phyloP scores from a whole-genome alignment of 2,888 invertebrate genomes.

The Trypoxylon attenuatum region DNA sequence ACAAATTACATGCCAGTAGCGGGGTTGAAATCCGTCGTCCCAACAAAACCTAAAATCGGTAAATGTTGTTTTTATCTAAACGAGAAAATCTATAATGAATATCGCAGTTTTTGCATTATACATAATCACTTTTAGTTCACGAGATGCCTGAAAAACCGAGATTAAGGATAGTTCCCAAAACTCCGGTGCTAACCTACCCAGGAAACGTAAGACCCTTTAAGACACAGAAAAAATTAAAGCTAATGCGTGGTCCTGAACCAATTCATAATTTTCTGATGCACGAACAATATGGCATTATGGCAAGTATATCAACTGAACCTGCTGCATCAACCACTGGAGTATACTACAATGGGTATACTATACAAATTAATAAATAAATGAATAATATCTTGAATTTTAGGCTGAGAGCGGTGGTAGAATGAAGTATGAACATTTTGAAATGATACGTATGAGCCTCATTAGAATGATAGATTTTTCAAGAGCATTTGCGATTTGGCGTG shows the following conservation, averaged over 20 bases:
- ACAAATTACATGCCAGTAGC: constrained; percentile 65
- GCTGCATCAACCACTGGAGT: too few species aligned
- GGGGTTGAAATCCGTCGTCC: constrained; percentile 83
- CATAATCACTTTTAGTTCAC: constrained; percentile 51
- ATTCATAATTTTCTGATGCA: constrained; percentile 90
- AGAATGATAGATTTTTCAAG: constrained; percentile 85
- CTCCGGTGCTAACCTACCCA: constrained; percentile 80
- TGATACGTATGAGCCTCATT: constrained; percentile 86
- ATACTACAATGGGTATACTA: too few species aligned
- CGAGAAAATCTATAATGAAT: too few species aligned
- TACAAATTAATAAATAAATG: too few species aligned
- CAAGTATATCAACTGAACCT: constrained; percentile 73
- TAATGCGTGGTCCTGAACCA: constrained; percentile 93
- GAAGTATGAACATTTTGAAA: constrained; percentile 88
- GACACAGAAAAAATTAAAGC: constrained; percentile 88
- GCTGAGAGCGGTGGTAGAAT: constrained; percentile 90
- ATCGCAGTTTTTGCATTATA: too few species aligned
- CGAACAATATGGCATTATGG: constrained; percentile 95
- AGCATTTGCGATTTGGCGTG: constrained; percentile 96
- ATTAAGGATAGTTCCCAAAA: constrained; percentile 82
- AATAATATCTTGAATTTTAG: constrained; percentile 73
- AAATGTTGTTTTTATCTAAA: too few species aligned
- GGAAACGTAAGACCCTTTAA: constrained; percentile 84
- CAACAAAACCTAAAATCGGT: constrained; percentile 83
- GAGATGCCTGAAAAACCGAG: constrained; percentile 79